A percentile compares a stretch with the other conserved stretches of the same genome.
Evolutionary conservation across 2,797 vertebrate genomes (phyloP).

Genomic region (Delichon dasypus): DNA sequence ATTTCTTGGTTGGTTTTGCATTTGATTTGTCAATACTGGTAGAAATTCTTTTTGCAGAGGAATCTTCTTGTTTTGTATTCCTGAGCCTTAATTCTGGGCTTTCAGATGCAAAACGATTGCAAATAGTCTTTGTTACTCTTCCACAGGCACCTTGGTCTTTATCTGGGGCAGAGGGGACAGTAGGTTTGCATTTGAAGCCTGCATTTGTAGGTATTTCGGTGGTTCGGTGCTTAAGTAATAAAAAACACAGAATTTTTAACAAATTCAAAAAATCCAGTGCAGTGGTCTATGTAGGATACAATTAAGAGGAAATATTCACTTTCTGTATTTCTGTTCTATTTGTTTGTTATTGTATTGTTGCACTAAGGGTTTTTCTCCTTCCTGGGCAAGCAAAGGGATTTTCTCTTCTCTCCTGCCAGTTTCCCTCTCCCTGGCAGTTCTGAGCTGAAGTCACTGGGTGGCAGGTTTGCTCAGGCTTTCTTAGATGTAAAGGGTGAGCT

Average conservation of each 20-base stretch:
- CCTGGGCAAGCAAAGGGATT: background rate
- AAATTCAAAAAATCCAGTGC: background rate
- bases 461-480: constrained; percentile 52
- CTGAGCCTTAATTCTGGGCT: background rate
- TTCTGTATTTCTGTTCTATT: background rate
- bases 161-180: background rate
- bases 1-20: background rate
- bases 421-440: background rate
- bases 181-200: background rate
- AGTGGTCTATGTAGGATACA: background rate
- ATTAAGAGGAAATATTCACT: background rate
- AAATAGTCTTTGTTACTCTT: background rate
- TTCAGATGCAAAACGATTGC: background rate
- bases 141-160: background rate
- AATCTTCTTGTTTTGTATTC: background rate
- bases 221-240: background rate
- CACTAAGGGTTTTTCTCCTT: background rate
- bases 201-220: background rate
- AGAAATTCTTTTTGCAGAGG: background rate
- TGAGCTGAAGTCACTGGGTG: constrained; percentile 42
- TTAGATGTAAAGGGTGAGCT: background rate
- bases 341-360: background rate
- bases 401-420: background rate
- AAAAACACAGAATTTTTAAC: background rate
- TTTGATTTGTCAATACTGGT: background rate